phyloP scores from a whole-genome alignment of 2,797 vertebrate species.

The Esox masquinongy region DNA sequence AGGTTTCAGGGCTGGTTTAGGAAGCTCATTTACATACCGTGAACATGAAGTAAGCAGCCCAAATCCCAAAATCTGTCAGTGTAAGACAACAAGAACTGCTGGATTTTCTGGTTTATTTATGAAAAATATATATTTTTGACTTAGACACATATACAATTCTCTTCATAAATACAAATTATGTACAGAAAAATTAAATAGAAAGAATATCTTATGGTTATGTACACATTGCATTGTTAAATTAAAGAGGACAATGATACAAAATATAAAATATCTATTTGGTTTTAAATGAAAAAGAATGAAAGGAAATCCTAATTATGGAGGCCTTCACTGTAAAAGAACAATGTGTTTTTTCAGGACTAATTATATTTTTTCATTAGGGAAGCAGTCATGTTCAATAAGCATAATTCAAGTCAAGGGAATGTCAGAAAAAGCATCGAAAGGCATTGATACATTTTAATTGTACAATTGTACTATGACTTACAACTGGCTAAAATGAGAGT shows the following conservation, averaged over 20 bases:
- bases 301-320: constrained; percentile 34
- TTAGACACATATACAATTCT: constrained; percentile 79
- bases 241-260: constrained; percentile 57
- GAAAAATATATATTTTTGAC: constrained; percentile 78
- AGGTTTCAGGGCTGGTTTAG: neutral
- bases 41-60: neutral
- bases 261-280: constrained; percentile 68
- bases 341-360: constrained; percentile 9
- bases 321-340: constrained; percentile 27
- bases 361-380: constrained; percentile 26
- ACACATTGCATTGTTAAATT: constrained; percentile 81
- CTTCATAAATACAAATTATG: constrained; percentile 80
- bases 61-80: neutral
- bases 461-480: constrained; percentile 27
- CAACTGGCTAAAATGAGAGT: constrained; percentile 12
- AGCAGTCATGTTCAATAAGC: constrained; percentile 24
- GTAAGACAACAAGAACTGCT: constrained; percentile 24
- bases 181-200: constrained; percentile 79
- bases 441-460: constrained; percentile 24
- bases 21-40: neutral
- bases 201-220: constrained; percentile 62
- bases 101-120: constrained; percentile 73
- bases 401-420: constrained; percentile 39
- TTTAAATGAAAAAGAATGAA: constrained; percentile 50
- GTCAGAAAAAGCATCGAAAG: constrained; percentile 38